Percentiles rank a stretch among this genome's conserved stretches.
These are phyloP conservation scores for Hephaestus fuliginosus DNA, from an alignment of 2,797 vertebrate species.

Conservation along the genomic window DNA sequence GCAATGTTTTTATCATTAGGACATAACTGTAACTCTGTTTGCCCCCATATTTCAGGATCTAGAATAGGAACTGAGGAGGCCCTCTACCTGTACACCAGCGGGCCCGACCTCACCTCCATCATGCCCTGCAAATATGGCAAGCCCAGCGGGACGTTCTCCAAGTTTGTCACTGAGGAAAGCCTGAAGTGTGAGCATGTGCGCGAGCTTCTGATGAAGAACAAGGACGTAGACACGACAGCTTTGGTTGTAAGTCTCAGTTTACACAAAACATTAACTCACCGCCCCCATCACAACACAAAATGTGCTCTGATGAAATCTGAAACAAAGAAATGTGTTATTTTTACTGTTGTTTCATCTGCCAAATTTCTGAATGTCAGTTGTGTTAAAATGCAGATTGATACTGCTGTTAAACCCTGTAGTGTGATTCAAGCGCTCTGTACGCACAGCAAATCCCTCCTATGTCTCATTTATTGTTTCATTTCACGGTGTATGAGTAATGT, in stretches of 20 bases:
- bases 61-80: slow-evolving; percentile 93
- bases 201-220: slow-evolving; percentile 92
- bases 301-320: background rate
- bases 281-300: slow-evolving; percentile 7
- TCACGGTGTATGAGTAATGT: slow-evolving; percentile 61
- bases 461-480: slow-evolving; percentile 67
- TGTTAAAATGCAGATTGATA: slow-evolving; percentile 6
- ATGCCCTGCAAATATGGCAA: slow-evolving; percentile 98
- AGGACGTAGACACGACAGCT: slow-evolving; percentile 88
- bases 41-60: slow-evolving; percentile 85
- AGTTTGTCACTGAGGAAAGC: slow-evolving; percentile 92
- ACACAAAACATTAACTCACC: background rate
- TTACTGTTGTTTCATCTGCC: slow-evolving; percentile 12
- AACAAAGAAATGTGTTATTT: slow-evolving; percentile 14
- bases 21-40: slow-evolving; percentile 18
- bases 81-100: slow-evolving; percentile 93
- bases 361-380: slow-evolving; percentile 4
- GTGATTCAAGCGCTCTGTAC: slow-evolving; percentile 44
- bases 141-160: slow-evolving; percentile 87
- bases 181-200: slow-evolving; percentile 90
- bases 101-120: slow-evolving; percentile 94
- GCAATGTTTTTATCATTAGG: background rate
- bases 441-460: slow-evolving; percentile 40
- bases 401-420: slow-evolving; percentile 24
- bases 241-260: slow-evolving; percentile 89